A percentile compares a stretch with the other conserved stretches of the same genome.
phyloP scores from a whole-genome alignment of 2,888 invertebrate species.

The Chymomyza fuscimana region DNA sequence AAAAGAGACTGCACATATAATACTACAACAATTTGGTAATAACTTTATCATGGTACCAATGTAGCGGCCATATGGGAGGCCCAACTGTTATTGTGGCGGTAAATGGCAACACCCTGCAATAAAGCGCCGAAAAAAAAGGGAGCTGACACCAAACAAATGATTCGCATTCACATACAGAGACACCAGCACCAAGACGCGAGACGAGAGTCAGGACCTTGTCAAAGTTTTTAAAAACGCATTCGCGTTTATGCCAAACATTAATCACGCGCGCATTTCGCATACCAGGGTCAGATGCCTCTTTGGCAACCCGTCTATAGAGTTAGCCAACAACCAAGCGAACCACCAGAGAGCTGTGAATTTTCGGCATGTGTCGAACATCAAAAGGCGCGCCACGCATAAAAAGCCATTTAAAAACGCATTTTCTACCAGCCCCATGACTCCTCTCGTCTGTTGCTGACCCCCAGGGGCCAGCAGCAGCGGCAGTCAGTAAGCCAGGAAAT shows the following conservation, averaged over 20 bases:
- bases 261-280: constrained; percentile 61
- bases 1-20: constrained; percentile 21
- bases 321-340: constrained; percentile 5
- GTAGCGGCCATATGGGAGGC: constrained; percentile 77
- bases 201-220: constrained; percentile 71
- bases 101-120: constrained; percentile 9
- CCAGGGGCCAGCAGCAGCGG: constrained; percentile 24
- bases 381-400: constrained; percentile 73
- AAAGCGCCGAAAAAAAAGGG: constrained; percentile 34
- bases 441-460: constrained; percentile 43
- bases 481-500: constrained; percentile 22
- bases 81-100: constrained; percentile 37
- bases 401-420: constrained; percentile 76
- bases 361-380: constrained; percentile 72
- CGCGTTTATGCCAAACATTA: constrained; percentile 76
- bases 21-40: constrained; percentile 75
- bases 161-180: constrained; percentile 15
- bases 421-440: constrained; percentile 51
- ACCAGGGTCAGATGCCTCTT: constrained; percentile 20
- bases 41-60: constrained; percentile 75
- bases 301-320: not conserved
- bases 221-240: constrained; percentile 71
- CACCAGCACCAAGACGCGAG: constrained; percentile 48
- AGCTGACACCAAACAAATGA: constrained; percentile 50
- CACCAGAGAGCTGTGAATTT: constrained; percentile 67